Base-by-base conservation (phyloP, 1,140 invertebrate species). In the Adoxophyes honmai region DNA sequence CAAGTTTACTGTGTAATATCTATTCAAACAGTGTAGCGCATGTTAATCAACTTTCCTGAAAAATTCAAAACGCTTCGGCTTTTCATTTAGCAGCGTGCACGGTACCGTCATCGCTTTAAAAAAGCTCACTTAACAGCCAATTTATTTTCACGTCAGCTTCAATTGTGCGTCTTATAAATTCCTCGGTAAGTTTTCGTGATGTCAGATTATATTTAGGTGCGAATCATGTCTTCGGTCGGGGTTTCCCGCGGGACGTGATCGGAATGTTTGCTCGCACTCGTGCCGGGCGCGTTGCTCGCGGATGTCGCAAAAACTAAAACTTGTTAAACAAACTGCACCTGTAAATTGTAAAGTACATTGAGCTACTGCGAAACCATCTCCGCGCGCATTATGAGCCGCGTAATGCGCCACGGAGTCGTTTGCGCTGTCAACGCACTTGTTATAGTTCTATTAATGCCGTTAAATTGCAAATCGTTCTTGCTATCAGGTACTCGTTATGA, bases 161-260 rank as follows among this genome's bases (percentile, higher is more conserved):
- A 35, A 52, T 15, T 52, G 51, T 15, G 51, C 54, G 34, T 21
- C 18, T 51, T 35, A 44, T 33, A 53, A 60, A 60, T 55, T 63
- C 18, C 33, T 57, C 55, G 16, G 28, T 34, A n/a, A 54, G 37
- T 60, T 66, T 65, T 60, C 57, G 64, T 70, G 75, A 74, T 73
- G 71, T 78, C 73, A 70, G 56, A 61, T 52, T 58, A 67, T 66
- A 75, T 77, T 75, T 72, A 66, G 67, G 67, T 74, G 72, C 72
- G 59, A 59, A 59, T 65, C 66, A 64, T 70, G 67, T 69, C 60
- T 66, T 48, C 63, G 60, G 42, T 60, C 59, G 67, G 75, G 78
- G 71, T 75, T 75, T 65, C 73, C 73, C 73, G 69, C 18, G 34
- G 59, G 51, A 66, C 81, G 81, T 81, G 75, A 73, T 60, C 48